phyloP scores from a whole-genome alignment of 1,140 invertebrate species.

The Drosophila neocordata region DNA sequence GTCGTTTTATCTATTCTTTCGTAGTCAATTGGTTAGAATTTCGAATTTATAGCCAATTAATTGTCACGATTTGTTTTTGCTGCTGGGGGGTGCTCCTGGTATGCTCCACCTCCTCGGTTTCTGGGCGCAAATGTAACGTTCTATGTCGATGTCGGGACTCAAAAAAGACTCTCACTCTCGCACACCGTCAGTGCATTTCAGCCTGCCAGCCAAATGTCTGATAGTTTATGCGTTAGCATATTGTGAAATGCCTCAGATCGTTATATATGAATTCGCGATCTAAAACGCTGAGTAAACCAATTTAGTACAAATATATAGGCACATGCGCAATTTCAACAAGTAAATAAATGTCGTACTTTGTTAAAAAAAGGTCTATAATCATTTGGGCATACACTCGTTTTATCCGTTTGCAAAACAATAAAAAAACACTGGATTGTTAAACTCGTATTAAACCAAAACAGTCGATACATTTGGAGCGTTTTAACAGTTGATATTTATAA shows the following conservation, averaged over 20 bases:
- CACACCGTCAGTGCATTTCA: neutral
- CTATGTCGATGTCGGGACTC: slow-evolving; percentile 34
- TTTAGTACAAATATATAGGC: neutral
- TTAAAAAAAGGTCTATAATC: too few species aligned
- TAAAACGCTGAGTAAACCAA: neutral
- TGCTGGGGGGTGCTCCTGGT: neutral
- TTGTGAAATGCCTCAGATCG: neutral
- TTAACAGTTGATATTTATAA: too few species aligned
- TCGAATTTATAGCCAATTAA: neutral
- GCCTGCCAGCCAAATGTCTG: neutral
- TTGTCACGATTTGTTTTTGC: neutral
- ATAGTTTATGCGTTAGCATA: neutral
- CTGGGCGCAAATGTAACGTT: slow-evolving; percentile 36
- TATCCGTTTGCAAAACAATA: too few species aligned
- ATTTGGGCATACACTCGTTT: too few species aligned
- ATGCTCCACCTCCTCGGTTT: neutral
- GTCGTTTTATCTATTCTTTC: slow-evolving; percentile 21
- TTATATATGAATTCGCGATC: neutral
- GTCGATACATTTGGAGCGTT: too few species aligned
- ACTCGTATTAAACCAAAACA: too few species aligned
- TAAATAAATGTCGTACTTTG: too few species aligned
- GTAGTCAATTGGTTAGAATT: slow-evolving; percentile 52
- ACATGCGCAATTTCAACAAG: neutral
- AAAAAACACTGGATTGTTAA: too few species aligned
- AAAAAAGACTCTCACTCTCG: slow-evolving; percentile 18